Evolutionary conservation across 1,140 invertebrate species (phyloP), one percentile per base, ranked within the genome.

Genomic region (Lasaia peninsularis): DNA sequence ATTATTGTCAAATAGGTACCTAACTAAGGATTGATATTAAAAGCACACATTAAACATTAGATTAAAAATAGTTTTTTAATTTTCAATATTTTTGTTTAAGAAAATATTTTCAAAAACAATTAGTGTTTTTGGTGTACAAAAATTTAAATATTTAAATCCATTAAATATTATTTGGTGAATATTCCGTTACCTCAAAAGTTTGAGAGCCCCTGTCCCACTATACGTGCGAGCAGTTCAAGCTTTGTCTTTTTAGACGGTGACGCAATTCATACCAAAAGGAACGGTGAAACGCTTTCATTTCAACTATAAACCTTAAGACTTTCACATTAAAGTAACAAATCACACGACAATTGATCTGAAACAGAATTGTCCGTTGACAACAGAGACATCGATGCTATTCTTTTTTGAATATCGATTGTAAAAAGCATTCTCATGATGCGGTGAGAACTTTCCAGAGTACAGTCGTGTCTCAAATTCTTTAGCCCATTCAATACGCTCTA

Each of bases 341-440:
- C 62, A 12, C 33, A 37, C 34, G 33, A 37, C 16, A 31, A 12
- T 49, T 73, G 74, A 76, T 77, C 75, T 75, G 71, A 67, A 61
- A 86, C 78, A 84, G 85, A 86, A 84, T 84, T 77, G 76, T 79
- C 64, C 82, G 86, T 88, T 88, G 86, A 88, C 86, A 88, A 88
- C 86, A 86, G 83, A 88, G 83, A 88, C 86, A 86, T 86, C 79
- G 83, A 75, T 76, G 78, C 74, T 78, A 79, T 86, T 79, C 81
- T 87, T 88, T 88, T 88, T 88, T 86, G 80, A 84, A 85, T 86
- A 88, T 88, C 83, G 85, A 88, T 84, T 88, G 81, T 88, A 85
- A 86, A 86, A 78, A 84, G 83, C 85, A 79, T 86, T 85, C 84
- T 86, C 84, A 88, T 88, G 75, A 75, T 69, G 78, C 75, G 81